phyloP scores from a whole-genome alignment of 92 coral and sea anemone genomes.

The Siderastrea siderea region DNA sequence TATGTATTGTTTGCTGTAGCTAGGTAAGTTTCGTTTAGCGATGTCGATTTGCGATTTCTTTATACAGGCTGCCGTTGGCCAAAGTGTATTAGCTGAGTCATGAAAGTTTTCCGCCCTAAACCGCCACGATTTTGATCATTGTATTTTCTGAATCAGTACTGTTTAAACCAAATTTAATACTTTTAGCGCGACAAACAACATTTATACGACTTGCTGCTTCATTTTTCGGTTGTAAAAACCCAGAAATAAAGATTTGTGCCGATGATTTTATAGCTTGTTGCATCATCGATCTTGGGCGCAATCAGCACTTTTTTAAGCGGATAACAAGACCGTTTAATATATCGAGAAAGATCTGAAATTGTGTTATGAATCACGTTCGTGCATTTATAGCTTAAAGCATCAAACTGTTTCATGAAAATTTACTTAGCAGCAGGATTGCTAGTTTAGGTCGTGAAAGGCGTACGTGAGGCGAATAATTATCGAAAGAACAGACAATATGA shows the following conservation, averaged over 20 bases:
- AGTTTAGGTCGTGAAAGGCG: not conserved
- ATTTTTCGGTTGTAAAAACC: not conserved
- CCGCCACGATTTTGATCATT: not conserved
- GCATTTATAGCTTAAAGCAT: too few relatives aligned
- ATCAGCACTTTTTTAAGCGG: not conserved
- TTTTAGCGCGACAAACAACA: not conserved
- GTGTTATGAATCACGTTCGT: too few relatives aligned
- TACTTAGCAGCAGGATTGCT: not conserved
- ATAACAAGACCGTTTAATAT: too few relatives aligned
- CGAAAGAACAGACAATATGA: not conserved
- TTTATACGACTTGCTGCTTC: not conserved
- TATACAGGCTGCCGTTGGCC: not conserved
- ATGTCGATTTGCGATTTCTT: not conserved
- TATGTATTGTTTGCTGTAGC: not conserved
- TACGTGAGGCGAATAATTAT: not conserved
- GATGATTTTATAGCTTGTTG: not conserved
- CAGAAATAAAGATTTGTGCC: not conserved
- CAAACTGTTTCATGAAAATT: not conserved
- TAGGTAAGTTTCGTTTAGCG: slow-evolving; percentile 5
- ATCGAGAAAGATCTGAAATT: too few relatives aligned
- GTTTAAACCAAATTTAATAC: not conserved
- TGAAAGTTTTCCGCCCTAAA: not conserved
- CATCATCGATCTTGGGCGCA: not conserved
- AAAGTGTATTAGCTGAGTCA: slow-evolving; percentile 19
- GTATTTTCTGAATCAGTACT: not conserved